Evolutionary conservation across 1,140 invertebrate genomes (phyloP).

Genomic region (Lepidurus arcticus): DNA sequence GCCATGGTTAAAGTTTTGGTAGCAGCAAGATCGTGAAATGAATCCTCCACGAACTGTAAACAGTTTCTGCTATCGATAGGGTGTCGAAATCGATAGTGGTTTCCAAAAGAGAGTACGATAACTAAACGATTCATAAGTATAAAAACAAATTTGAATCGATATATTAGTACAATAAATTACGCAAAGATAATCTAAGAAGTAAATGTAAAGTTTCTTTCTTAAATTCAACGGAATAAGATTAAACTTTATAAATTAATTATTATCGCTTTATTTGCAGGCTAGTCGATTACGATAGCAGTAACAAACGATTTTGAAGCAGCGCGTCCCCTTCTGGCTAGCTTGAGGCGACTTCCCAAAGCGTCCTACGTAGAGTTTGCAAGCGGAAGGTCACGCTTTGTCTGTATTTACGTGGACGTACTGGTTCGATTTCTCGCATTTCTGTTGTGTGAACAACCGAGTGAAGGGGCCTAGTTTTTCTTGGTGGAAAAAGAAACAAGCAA

Average conservation of each 20-base stretch:
- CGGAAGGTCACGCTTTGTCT: neutral
- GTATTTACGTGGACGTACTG: neutral
- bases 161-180: no score
- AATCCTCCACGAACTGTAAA: neutral
- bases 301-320: neutral
- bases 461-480: neutral
- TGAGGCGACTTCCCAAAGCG: neutral
- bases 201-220: no score
- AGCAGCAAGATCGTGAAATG: neutral
- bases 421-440: neutral
- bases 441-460: neutral
- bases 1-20: slow-evolving; percentile 23
- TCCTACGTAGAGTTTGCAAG: neutral
- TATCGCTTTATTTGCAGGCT: neutral
- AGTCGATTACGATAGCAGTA: neutral
- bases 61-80: neutral
- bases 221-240: no score
- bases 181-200: no score
- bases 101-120: no score
- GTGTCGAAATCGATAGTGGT: no score
- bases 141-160: no score
- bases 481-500: neutral
- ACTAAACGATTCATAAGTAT: no score
- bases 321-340: neutral
- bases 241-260: neutral